Evolutionary conservation across 2,888 invertebrate species (phyloP).

Genomic region (Cephus pulcher): DNA sequence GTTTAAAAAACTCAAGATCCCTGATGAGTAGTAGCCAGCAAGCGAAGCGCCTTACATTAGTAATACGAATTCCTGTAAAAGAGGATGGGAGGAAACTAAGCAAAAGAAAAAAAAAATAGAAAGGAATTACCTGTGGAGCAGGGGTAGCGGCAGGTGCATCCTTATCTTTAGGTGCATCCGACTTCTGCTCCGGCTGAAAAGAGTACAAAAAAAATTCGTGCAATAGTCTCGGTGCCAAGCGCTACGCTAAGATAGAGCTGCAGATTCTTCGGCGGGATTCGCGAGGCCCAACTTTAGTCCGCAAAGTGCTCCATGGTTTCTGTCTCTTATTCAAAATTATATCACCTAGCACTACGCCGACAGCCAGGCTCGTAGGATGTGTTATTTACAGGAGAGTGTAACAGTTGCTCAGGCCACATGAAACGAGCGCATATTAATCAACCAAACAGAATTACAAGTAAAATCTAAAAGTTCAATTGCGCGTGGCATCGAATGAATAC

Average conservation of each 20-base stretch:
- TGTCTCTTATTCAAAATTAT: too few species aligned
- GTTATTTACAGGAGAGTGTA: too few species aligned
- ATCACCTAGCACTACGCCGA: too few species aligned
- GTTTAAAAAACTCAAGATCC: neutral
- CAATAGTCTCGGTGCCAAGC: constrained; percentile 57
- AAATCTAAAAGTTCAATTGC: too few species aligned
- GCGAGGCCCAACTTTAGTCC: too few species aligned
- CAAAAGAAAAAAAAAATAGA: constrained; percentile 21
- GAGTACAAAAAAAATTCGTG: constrained; percentile 61
- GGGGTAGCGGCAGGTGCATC: constrained; percentile 58
- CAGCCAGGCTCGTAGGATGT: too few species aligned
- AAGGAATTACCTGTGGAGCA: constrained; percentile 59
- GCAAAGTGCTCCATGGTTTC: too few species aligned
- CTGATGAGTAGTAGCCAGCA: neutral
- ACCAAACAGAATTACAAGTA: too few species aligned
- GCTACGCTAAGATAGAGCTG: constrained; percentile 36
- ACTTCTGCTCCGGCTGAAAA: constrained; percentile 65
- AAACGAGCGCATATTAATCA: too few species aligned
- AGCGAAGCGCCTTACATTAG: neutral
- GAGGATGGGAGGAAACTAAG: constrained; percentile 14
- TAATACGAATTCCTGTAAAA: neutral
- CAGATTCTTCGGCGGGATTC: too few species aligned
- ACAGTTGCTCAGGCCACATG: too few species aligned
- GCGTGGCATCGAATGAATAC: too few species aligned
- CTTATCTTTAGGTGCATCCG: constrained; percentile 59